These are phyloP conservation scores for Mylabris sibirica DNA, from an alignment of 2,888 invertebrate genomes.

Conservation along the genomic window DNA sequence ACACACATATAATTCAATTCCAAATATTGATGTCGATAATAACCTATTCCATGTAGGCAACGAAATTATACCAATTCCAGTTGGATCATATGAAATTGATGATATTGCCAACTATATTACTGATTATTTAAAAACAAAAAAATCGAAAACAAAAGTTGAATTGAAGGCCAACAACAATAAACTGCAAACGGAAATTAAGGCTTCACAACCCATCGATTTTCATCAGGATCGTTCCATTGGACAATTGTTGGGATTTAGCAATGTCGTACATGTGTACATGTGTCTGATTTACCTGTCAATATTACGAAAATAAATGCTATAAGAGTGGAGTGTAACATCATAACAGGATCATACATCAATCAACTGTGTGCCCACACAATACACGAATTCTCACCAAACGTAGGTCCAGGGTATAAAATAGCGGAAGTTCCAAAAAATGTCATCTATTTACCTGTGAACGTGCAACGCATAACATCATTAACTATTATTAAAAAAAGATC, in stretches of 20 bases:
- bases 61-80: constrained; percentile 16
- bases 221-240: constrained; percentile 35
- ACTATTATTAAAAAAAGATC: constrained; percentile 25
- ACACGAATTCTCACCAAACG: constrained; percentile 51
- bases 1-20: constrained; percentile 41
- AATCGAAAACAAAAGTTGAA: constrained; percentile 13
- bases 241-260: constrained; percentile 43
- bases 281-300: constrained; percentile 49
- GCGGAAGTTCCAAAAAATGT: constrained; percentile 49
- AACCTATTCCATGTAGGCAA: constrained; percentile 10
- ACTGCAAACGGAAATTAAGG: constrained; percentile 28
- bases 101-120: constrained; percentile 21
- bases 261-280: constrained; percentile 33
- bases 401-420: constrained; percentile 52
- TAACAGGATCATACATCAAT: constrained; percentile 46
- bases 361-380: constrained; percentile 50
- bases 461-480: constrained; percentile 41
- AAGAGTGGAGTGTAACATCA: constrained; percentile 47
- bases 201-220: constrained; percentile 28
- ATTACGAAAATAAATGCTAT: constrained; percentile 48
- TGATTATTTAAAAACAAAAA: constrained; percentile 1
- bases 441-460: constrained; percentile 51
- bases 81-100: constrained; percentile 28
- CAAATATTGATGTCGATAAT: constrained; percentile 26
- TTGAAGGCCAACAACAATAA: constrained; percentile 32